Evolutionary conservation across 2,888 invertebrate genomes (phyloP), one percentile per base, ranked within the genome.

Genomic region (Empis livida): DNA sequence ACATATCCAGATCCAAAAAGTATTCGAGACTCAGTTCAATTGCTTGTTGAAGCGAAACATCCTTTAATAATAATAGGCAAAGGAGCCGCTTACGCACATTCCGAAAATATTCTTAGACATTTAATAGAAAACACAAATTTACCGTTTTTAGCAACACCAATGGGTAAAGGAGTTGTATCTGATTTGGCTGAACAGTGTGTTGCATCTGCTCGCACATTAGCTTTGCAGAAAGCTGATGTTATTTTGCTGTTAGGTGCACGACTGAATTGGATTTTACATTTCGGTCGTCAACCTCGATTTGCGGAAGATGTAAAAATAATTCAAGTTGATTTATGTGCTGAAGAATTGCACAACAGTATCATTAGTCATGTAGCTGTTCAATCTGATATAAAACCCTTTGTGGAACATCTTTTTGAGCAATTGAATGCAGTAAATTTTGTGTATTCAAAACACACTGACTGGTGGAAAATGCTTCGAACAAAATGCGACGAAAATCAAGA

Each of bases 221-320:
- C 93, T 0, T 71, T 97, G 44, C 81, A 83, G 58, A 78, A 89
- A 55, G 88, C 93, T 0, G 96, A 97, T 68, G 87, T 92, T 0
- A 75, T 97, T 3, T 59, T 97, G 4, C 70, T 95, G 44, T 68
- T 94, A 37, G 96, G 96, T 1, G 96, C 95, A 0, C 73, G 96
- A 37, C 74, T 96, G 15, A 97, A 97, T 71, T 97, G 97, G 97
- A 96, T 97, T 71, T 75, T 97, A 51, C 96, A 97, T 71, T 97
- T 96, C 72, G 96, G 96, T 2, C 80, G 83, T 47, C 72, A 86
- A 15, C 96, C 95, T 2, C 73, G 96, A 38, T 96, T 83, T 67
- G 77, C 80, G 15, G 74, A 78, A 1, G 74, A 86, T 61, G 91
- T 91, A 5, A 90, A 92, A 72, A 71, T 96, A 53, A 88, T 96